Evolutionary conservation across 2,113 vertebrate species (phyloP).

Genomic region (Probosciger aterrimus): DNA sequence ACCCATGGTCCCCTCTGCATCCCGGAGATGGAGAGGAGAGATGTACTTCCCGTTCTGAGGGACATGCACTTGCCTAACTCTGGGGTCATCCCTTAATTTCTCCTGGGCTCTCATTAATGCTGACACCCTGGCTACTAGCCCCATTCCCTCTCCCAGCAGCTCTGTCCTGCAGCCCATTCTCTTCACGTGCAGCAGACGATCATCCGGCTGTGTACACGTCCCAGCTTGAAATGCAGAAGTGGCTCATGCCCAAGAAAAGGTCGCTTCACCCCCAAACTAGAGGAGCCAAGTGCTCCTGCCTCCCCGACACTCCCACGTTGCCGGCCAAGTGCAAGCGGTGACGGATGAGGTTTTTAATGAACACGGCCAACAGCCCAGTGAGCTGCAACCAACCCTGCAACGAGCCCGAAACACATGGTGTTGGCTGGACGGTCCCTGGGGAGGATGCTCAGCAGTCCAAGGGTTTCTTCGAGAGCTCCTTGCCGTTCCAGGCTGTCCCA

Average conservation of each 20-base stretch:
- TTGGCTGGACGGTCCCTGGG: not conserved
- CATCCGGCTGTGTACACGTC: not conserved
- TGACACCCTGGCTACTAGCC: not conserved
- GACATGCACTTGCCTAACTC: not conserved
- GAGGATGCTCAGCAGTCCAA: not conserved
- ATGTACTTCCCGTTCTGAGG: not conserved
- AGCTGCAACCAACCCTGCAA: not conserved
- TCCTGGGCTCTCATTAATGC: not conserved
- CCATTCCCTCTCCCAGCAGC: not conserved
- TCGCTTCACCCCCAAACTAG: not conserved
- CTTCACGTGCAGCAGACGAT: not conserved
- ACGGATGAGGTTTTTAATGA: not conserved
- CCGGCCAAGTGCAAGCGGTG: not conserved
- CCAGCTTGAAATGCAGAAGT: not conserved
- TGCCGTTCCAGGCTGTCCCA: rapidly evolving
- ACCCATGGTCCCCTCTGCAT: not conserved
- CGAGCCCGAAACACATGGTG: not conserved
- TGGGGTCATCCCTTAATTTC: not conserved
- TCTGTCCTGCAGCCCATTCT: not conserved
- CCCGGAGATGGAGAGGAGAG: not conserved
- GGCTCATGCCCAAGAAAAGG: constrained; percentile 7
- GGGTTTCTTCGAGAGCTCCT: not conserved
- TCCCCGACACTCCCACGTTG: not conserved
- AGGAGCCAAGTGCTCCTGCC: not conserved
- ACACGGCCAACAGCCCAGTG: not conserved